A percentile compares a stretch with the other conserved stretches of the same genome.
phyloP scores from a whole-genome alignment of 92 coral and sea anemone species.

The Porites divaricata region DNA sequence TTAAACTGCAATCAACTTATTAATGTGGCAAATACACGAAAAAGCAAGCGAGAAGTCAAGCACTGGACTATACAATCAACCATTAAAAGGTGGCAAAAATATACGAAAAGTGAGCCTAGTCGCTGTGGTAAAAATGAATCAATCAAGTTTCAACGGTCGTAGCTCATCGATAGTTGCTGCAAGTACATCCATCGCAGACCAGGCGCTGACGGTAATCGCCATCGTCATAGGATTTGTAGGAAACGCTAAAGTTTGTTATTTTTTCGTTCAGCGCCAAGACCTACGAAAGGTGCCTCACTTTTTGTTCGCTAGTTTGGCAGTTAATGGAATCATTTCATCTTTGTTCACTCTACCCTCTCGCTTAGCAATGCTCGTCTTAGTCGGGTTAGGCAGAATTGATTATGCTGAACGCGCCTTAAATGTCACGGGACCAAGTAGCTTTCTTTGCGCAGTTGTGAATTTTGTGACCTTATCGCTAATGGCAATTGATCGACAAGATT shows the following conservation, averaged over 20 bases:
- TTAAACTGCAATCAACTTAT: too few relatives aligned
- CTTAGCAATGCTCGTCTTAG: too few relatives aligned
- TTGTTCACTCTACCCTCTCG: background rate
- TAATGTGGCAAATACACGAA: too few relatives aligned
- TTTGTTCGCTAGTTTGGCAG: slow-evolving; percentile 17
- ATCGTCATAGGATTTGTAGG: background rate
- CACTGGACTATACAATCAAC: too few relatives aligned
- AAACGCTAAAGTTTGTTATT: background rate
- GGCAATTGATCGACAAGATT: slow-evolving; percentile 22
- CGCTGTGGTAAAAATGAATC: background rate
- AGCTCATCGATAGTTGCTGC: background rate
- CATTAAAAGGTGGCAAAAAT: too few relatives aligned
- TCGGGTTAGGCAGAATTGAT: background rate
- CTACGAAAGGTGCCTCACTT: background rate
- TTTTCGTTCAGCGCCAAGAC: background rate
- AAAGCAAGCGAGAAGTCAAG: too few relatives aligned
- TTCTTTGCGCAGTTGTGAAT: slow-evolving; percentile 6
- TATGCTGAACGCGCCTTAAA: background rate
- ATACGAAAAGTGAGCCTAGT: too few relatives aligned
- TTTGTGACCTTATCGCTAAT: background rate
- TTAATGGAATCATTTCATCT: slow-evolving; percentile 4
- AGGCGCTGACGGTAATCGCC: background rate
- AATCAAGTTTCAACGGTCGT: background rate
- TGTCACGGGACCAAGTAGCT: background rate
- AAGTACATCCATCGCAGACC: background rate